Percentiles rank a stretch among this genome's conserved stretches.
These are phyloP conservation scores for Cataglyphis hispanica DNA, from an alignment of 1,140 invertebrate species.

Conservation along the genomic window DNA sequence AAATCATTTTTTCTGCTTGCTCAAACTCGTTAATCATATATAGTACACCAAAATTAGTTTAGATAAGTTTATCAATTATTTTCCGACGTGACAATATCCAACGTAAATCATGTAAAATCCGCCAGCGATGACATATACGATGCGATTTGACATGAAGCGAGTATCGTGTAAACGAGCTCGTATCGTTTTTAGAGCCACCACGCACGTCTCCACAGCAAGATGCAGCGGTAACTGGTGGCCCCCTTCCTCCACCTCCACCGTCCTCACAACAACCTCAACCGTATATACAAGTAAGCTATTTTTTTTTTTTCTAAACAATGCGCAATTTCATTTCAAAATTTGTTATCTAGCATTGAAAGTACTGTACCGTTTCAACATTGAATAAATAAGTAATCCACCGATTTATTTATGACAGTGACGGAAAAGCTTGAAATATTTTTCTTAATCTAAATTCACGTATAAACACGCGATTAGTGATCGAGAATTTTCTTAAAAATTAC, in stretches of 20 bases:
- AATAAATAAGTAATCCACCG: background rate
- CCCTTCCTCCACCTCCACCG: constrained; percentile 81
- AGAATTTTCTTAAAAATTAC: background rate
- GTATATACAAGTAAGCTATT: constrained; percentile 82
- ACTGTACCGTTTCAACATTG: background rate
- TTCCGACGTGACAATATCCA: background rate
- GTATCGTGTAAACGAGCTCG: constrained; percentile 15
- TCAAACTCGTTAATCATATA: background rate
- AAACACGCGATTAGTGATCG: background rate
- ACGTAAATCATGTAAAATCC: constrained; percentile 1
- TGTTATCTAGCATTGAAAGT: background rate
- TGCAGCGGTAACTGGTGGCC: constrained; percentile 86
- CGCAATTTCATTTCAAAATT: background rate
- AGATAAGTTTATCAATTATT: background rate
- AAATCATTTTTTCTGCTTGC: background rate
- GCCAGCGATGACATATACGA: background rate
- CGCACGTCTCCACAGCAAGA: constrained; percentile 91
- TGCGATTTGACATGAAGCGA: background rate
- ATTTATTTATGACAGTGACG: background rate
- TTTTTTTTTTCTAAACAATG: background rate
- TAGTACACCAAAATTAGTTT: background rate
- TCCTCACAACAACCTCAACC: constrained; percentile 83
- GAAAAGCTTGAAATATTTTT: background rate
- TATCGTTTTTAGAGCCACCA: constrained; percentile 88
- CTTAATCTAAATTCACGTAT: background rate